Conservation (phyloP, 2,797 vertebrate species). For the Enteromius trimaculatus region DNA sequence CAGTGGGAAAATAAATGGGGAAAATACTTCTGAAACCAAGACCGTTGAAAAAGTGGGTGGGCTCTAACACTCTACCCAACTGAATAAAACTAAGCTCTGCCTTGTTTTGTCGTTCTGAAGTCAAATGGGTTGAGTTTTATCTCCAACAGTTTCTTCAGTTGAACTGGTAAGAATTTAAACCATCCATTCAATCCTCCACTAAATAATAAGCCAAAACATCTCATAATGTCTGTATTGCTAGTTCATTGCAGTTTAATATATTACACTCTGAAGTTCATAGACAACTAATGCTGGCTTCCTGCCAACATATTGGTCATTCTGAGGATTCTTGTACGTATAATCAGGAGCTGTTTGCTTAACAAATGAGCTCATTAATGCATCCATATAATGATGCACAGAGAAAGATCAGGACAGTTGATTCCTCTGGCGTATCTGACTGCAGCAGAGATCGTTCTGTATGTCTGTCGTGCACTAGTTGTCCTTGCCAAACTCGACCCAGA, state of each 20-base stretch:
- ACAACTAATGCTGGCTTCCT: background rate
- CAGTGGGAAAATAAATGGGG: background rate
- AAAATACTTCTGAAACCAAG: conserved; percentile 1
- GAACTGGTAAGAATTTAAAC: background rate
- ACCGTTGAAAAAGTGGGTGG: background rate
- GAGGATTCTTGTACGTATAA: background rate
- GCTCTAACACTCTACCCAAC: too few species aligned
- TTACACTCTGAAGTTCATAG: background rate
- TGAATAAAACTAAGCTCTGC: background rate
- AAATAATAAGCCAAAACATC: background rate
- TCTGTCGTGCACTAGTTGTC: conserved; percentile 45
- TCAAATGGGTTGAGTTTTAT: background rate
- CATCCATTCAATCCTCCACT: background rate
- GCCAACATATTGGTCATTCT: background rate
- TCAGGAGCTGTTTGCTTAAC: background rate
- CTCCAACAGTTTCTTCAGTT: background rate
- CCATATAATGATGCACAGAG: conserved; percentile 20
- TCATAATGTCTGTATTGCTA: background rate
- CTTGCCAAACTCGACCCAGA: conserved; percentile 53
- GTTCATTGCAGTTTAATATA: background rate
- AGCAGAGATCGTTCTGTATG: conserved; percentile 26
- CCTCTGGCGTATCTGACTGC: conserved; percentile 32
- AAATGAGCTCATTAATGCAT: conserved; percentile 25
- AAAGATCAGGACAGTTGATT: conserved; percentile 13
- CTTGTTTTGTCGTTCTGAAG: background rate